phyloP scores from a whole-genome alignment of 1,140 invertebrate genomes.

The Oryctes rhinoceros region DNA sequence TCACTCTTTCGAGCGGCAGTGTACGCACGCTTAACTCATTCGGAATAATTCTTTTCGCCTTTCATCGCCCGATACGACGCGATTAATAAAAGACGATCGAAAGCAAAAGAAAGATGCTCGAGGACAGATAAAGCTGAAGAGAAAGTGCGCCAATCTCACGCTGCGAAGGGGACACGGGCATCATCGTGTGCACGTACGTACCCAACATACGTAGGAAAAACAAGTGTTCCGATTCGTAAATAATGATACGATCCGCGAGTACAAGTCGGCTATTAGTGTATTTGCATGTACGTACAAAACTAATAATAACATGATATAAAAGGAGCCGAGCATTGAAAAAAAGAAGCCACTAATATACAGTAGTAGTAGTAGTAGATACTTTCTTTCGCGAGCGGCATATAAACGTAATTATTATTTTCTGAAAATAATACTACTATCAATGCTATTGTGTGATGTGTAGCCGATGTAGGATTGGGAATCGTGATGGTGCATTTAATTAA shows the following conservation, averaged over 20 bases:
- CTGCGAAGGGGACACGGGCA: not conserved
- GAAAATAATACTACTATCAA: not conserved
- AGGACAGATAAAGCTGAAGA: conserved; percentile 4
- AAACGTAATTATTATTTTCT: not conserved
- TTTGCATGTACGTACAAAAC: not conserved
- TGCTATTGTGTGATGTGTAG: not conserved
- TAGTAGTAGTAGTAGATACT: not conserved
- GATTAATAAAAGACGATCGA: not conserved
- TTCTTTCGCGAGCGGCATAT: not conserved
- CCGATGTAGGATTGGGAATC: not conserved
- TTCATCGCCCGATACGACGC: not conserved
- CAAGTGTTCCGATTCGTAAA: not conserved
- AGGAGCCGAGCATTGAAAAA: too few species aligned
- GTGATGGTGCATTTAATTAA: not conserved
- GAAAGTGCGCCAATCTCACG: conserved; percentile 13
- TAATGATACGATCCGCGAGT: not conserved
- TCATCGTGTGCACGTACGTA: not conserved
- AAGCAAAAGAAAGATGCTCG: conserved; percentile 4
- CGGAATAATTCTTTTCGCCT: not conserved
- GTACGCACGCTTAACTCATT: not conserved
- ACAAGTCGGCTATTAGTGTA: not conserved
- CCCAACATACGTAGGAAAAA: not conserved
- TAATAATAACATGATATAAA: not conserved
- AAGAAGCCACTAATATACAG: too few species aligned
- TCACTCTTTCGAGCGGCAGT: not conserved